These are phyloP conservation scores for Phylloscopus trochilus DNA, from an alignment of 2,113 vertebrate species.

Conservation along the genomic window DNA sequence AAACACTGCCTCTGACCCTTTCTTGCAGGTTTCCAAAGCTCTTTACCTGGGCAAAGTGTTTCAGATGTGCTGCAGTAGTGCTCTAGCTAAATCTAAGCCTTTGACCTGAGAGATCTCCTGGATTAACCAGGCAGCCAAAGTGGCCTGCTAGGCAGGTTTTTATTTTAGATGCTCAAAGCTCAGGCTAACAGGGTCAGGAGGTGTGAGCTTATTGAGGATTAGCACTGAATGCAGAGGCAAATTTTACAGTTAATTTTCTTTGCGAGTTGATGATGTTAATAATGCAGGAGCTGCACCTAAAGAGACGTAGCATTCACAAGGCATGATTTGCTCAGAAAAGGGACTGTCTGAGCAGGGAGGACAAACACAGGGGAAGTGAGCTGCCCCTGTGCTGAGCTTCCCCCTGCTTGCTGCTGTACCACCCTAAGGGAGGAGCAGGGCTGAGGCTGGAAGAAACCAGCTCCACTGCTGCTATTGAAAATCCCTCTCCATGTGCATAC, in stretches of 20 bases:
- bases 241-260: not conserved
- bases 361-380: not conserved
- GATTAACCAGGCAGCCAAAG: not conserved
- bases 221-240: not conserved
- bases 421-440: not conserved
- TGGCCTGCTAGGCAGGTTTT: not conserved
- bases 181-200: not conserved
- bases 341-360: not conserved
- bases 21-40: constrained; percentile 1
- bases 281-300: not conserved
- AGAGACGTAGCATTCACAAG: not conserved
- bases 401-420: not conserved
- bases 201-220: not conserved
- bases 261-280: not conserved
- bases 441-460: not conserved
- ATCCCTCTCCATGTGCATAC: not conserved
- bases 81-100: constrained; percentile 13
- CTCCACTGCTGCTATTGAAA: not conserved
- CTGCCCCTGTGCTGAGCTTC: not conserved
- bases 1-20: not conserved
- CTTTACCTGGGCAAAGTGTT: not conserved
- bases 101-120: constrained; percentile 12
- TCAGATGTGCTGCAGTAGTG: not conserved
- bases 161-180: not conserved
- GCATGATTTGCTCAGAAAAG: not conserved